Conservation (phyloP, 2,113 vertebrate species). For the Maccullochella peelii region DNA sequence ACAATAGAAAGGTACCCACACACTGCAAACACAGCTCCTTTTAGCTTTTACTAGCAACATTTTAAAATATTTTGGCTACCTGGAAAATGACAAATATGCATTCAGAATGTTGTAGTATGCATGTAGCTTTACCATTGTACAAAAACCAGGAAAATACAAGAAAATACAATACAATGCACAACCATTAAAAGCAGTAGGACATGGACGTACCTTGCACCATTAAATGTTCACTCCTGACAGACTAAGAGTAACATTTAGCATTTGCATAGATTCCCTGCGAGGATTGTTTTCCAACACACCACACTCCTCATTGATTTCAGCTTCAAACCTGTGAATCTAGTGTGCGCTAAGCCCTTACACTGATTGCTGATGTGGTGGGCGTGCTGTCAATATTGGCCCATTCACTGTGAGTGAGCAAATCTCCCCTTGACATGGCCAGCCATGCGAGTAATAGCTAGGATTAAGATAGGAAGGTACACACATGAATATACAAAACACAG, state of each 20-base stretch:
- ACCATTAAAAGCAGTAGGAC: constrained; percentile 3
- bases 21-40: neutral
- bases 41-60: neutral
- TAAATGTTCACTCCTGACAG: constrained; percentile 49
- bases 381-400: constrained; percentile 83
- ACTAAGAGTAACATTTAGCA: constrained; percentile 57
- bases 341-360: constrained; percentile 70
- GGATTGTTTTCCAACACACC: constrained; percentile 67
- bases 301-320: constrained; percentile 53
- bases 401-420: constrained; percentile 81
- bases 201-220: neutral
- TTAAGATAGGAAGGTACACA: constrained; percentile 83
- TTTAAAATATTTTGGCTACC: neutral
- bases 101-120: neutral
- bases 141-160: neutral
- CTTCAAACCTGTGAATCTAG: constrained; percentile 52
- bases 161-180: neutral
- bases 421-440: constrained; percentile 80
- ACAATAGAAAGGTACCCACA: neutral
- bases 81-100: neutral
- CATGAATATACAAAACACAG: constrained; percentile 81
- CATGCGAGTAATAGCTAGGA: constrained; percentile 83
- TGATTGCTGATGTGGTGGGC: constrained; percentile 77
- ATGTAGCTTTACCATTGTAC: too few species aligned
- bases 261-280: constrained; percentile 70